A percentile compares a stretch with the other conserved stretches of the same genome.
Conservation (phyloP, 2,113 vertebrate species). For the Indicator indicator region DNA sequence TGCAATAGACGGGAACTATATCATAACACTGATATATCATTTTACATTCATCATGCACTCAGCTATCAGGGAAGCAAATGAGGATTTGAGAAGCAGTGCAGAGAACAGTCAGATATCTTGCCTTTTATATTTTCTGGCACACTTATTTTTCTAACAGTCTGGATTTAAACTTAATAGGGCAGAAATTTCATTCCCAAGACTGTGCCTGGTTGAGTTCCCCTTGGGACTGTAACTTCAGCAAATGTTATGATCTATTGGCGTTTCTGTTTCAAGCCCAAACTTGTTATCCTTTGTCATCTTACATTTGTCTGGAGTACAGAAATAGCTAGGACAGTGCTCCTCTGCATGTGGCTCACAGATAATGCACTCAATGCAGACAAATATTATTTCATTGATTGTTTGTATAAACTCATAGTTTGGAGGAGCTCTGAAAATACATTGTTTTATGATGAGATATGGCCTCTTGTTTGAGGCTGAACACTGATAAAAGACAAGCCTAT, state of each 20-base stretch:
- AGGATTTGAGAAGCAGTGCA: neutral
- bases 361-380: neutral
- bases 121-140: constrained; percentile 30
- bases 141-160: neutral
- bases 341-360: constrained; percentile 5
- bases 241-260: constrained; percentile 29
- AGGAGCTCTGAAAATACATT: neutral
- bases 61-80: constrained; percentile 16
- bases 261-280: constrained; percentile 67
- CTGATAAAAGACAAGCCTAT: neutral
- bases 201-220: neutral
- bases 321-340: constrained; percentile 1
- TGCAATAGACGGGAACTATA: neutral
- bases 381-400: neutral
- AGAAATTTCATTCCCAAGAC: constrained; percentile 28
- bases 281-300: constrained; percentile 60
- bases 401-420: neutral
- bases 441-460: neutral
- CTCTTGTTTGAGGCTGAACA: constrained; percentile 14
- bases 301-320: constrained; percentile 37
- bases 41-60: neutral
- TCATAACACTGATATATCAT: neutral
- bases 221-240: constrained; percentile 31
- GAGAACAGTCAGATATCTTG: neutral
- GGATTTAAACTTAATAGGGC: constrained; percentile 40